phyloP scores from a whole-genome alignment of 2,888 invertebrate genomes.

The Diogma glabrata region DNA sequence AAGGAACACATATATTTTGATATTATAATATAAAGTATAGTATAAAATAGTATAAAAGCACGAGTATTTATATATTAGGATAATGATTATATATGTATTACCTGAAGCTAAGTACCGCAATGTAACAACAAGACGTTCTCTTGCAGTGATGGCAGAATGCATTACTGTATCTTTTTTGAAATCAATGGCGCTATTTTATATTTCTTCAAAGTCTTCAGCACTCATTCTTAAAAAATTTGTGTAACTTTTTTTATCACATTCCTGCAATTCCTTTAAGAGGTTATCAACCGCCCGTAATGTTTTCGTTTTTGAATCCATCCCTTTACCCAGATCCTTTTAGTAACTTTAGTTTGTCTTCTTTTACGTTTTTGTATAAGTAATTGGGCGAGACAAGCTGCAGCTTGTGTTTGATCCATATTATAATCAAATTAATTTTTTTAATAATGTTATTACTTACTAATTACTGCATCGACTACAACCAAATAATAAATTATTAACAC shows the following conservation, averaged over 20 bases:
- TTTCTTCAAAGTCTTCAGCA: slow-evolving; percentile 1
- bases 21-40: no score
- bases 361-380: background rate
- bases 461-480: slow-evolving; percentile 1
- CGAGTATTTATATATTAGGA: no score
- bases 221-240: no score
- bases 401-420: background rate
- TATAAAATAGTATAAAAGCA: no score
- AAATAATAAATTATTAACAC: slow-evolving; percentile 1
- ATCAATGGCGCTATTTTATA: background rate
- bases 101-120: slow-evolving; percentile 3
- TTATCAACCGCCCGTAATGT: background rate
- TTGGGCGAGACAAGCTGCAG: no score
- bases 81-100: no score
- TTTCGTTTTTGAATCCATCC: background rate
- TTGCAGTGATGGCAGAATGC: background rate
- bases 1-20: no score
- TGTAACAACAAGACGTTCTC: slow-evolving; percentile 3
- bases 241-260: background rate
- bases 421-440: background rate
- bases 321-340: background rate
- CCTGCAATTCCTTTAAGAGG: background rate
- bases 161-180: background rate
- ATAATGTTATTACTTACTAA: background rate
- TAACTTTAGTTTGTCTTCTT: background rate